Base-by-base conservation (phyloP, 2,888 invertebrate species). In the Thereva unica region DNA sequence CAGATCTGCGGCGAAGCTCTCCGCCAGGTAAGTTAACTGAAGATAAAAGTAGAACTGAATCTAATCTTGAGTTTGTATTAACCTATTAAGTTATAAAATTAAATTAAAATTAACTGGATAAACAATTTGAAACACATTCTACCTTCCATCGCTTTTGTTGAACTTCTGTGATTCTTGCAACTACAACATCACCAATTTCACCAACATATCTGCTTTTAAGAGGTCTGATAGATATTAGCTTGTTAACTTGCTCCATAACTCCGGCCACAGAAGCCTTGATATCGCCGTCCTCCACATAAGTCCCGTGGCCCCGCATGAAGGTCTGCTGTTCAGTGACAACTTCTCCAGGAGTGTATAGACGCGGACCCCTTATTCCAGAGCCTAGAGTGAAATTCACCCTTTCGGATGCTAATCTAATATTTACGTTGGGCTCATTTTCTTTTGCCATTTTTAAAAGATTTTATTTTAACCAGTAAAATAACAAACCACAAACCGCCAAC, bases 21-120 rank as follows among this genome's bases (percentile, higher is more conserved):
- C 94, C 93, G 38, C 97, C 97, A n/a, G 98, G 98, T 70, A 99
- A 84, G 83, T 98, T 97, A 1, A 99, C 96, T 41, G 96, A 92
- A 0, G 96, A 94, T 12, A 99, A 82, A 69, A 93, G 85, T 8
- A 99, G 84, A 50, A 92, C 85, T 0, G 96, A 93, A 81, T 96
- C 95, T 76, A 91, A 82, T 64, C 95, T 88, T 0, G 95, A 90
- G 81, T 96, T 96, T 1, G 94, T 95, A 75, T 97, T 93, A 2
- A 97, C 92, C 69, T 69, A 42, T 64, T 50, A 23, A 5, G 0
- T n/a, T n/a, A 6, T 61, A 23, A 40, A 38, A 5, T 47, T 35
- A 35, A 3, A 35, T 4, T 3, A 5, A 40, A 37, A 12, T 10
- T 34, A 45, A 57, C 10, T 5, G 8, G 41, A 23, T 23, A 1